Percentiles rank a stretch among this genome's conserved stretches.
Conservation (phyloP, 23 tunicate species). For the Botrylloides violaceus region DNA sequence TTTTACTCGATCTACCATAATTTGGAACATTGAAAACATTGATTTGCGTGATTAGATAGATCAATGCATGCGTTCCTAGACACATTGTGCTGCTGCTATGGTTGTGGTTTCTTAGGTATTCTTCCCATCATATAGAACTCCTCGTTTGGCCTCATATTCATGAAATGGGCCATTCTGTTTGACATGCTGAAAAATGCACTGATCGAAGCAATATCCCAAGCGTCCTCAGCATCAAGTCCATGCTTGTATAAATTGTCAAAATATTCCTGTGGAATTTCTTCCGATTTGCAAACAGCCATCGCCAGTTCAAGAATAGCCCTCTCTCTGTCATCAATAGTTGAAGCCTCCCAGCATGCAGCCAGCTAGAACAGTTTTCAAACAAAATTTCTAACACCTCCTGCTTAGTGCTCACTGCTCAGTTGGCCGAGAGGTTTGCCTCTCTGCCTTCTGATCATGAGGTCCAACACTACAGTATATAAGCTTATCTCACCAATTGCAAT, state of each 20-base stretch:
- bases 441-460: too few relatives aligned
- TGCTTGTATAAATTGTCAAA: slow-evolving; percentile 30
- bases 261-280: slow-evolving; percentile 33
- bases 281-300: slow-evolving; percentile 23
- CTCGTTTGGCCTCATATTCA: slow-evolving; percentile 47
- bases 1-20: too few relatives aligned
- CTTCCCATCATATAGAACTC: slow-evolving; percentile 43
- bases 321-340: slow-evolving; percentile 26
- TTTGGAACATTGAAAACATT: too few relatives aligned
- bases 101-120: slow-evolving; percentile 12
- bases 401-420: too few relatives aligned
- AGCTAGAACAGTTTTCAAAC: background rate
- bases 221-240: slow-evolving; percentile 44
- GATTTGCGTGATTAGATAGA: too few relatives aligned
- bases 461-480: too few relatives aligned
- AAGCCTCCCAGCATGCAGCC: slow-evolving; percentile 15
- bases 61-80: too few relatives aligned
- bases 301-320: slow-evolving; percentile 43
- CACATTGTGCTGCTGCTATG: too few relatives aligned
- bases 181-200: slow-evolving; percentile 48
- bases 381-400: too few relatives aligned
- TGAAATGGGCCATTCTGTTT: slow-evolving; percentile 46
- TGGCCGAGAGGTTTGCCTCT: too few relatives aligned
- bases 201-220: slow-evolving; percentile 65
- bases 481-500: too few relatives aligned